Conservation (phyloP, 2,888 invertebrate species). For the Eubasilissa splendida region DNA sequence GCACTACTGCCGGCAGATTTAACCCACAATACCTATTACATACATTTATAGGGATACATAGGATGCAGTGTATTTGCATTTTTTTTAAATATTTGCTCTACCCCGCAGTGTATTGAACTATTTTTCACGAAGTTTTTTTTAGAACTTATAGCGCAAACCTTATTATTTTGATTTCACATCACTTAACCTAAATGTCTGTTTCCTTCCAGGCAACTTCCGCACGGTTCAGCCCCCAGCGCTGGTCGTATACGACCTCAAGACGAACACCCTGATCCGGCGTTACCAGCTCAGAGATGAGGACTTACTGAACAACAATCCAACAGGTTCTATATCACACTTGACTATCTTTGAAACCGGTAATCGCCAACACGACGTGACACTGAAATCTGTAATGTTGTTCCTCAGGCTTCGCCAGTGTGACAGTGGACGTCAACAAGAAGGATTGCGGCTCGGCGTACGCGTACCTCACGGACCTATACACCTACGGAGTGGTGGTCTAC, state of each 20-base stretch:
- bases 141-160: too few species aligned
- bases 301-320: conserved; percentile 65
- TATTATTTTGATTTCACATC: too few species aligned
- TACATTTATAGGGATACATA: too few species aligned
- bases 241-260: conserved; percentile 78
- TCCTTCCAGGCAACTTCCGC: conserved; percentile 66
- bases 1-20: too few species aligned
- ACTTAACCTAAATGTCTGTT: too few species aligned
- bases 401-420: conserved; percentile 77
- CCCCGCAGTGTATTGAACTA: too few species aligned
- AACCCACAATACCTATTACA: too few species aligned
- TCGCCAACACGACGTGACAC: too few species aligned
- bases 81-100: too few species aligned
- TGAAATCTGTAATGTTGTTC: neutral
- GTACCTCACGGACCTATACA: conserved; percentile 80
- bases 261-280: conserved; percentile 74
- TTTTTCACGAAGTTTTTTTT: too few species aligned
- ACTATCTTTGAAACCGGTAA: neutral
- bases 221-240: conserved; percentile 76
- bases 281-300: conserved; percentile 71
- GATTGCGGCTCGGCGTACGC: conserved; percentile 79
- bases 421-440: conserved; percentile 75
- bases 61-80: too few species aligned
- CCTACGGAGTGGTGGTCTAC: conserved; percentile 76
- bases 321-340: conserved; percentile 61